Percentiles rank a stretch among this genome's conserved stretches.
These are phyloP conservation scores for Microtus pennsylvanicus DNA, from an alignment of 2,113 vertebrate genomes.

Conservation along the genomic window DNA sequence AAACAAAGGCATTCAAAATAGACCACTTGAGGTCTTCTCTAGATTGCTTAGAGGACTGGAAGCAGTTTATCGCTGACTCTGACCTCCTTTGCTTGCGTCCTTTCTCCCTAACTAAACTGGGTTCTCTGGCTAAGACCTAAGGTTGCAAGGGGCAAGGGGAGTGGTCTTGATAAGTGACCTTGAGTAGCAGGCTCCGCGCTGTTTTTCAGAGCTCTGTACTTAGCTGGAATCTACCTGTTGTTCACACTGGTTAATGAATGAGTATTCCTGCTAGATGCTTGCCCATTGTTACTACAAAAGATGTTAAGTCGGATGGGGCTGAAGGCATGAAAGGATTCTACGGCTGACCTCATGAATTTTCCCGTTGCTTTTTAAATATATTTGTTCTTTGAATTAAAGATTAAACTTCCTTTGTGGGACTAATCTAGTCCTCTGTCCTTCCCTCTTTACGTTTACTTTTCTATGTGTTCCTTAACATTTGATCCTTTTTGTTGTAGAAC, in stretches of 20 bases:
- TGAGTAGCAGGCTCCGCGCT: not conserved
- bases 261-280: not conserved
- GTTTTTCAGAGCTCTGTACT: not conserved
- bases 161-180: not conserved
- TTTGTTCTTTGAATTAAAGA: not conserved
- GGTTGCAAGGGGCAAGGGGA: not conserved
- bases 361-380: not conserved
- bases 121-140: not conserved
- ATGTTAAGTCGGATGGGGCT: not conserved
- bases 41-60: conserved; percentile 2
- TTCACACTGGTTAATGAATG: conserved; percentile 10
- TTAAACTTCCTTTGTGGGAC: not conserved
- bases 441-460: not conserved
- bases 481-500: not conserved
- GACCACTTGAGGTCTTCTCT: conserved; percentile 60
- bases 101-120: conserved; percentile 42
- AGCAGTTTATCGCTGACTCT: conserved; percentile 54
- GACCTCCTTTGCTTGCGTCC: conserved; percentile 36
- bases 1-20: conserved; percentile 65
- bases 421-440: not conserved
- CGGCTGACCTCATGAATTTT: not conserved
- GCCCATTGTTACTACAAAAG: not conserved
- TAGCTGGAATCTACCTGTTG: not conserved
- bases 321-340: not conserved
- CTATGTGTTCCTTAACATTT: conserved; percentile 46